phyloP scores from a whole-genome alignment of 2,888 invertebrate species.

The Campoplex capitator region DNA sequence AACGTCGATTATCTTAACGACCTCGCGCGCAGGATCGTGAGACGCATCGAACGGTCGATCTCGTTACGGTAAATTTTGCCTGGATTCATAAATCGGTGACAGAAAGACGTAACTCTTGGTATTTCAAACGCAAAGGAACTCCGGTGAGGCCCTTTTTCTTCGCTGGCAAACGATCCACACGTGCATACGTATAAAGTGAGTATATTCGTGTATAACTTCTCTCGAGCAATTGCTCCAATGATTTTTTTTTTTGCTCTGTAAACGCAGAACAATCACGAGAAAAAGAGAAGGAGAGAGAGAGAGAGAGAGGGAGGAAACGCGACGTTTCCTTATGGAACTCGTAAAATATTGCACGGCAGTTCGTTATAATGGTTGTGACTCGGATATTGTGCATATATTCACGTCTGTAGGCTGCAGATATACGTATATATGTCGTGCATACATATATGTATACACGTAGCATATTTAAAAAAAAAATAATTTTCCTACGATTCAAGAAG shows the following conservation, averaged over 20 bases:
- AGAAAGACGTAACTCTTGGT: constrained; percentile 9
- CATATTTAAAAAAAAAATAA: neutral
- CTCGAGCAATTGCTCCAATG: constrained; percentile 38
- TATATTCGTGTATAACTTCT: constrained; percentile 42
- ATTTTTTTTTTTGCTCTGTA: constrained; percentile 42
- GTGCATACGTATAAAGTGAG: constrained; percentile 5
- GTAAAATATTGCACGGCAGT: constrained; percentile 78
- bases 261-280: constrained; percentile 76
- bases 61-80: constrained; percentile 32
- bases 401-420: neutral
- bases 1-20: constrained; percentile 27
- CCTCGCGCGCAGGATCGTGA: constrained; percentile 39
- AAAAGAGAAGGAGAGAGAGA: constrained; percentile 46
- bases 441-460: neutral
- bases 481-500: neutral
- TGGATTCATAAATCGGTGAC: constrained; percentile 3
- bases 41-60: constrained; percentile 37
- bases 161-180: neutral
- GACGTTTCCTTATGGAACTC: constrained; percentile 81
- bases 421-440: too few species aligned
- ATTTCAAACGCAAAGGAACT: neutral
- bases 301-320: constrained; percentile 54
- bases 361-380: constrained; percentile 64
- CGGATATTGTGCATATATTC: constrained; percentile 31
- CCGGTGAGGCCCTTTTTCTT: neutral